Conservation (phyloP, 2,888 invertebrate species). For the Dyspetes luteomarginatus region DNA sequence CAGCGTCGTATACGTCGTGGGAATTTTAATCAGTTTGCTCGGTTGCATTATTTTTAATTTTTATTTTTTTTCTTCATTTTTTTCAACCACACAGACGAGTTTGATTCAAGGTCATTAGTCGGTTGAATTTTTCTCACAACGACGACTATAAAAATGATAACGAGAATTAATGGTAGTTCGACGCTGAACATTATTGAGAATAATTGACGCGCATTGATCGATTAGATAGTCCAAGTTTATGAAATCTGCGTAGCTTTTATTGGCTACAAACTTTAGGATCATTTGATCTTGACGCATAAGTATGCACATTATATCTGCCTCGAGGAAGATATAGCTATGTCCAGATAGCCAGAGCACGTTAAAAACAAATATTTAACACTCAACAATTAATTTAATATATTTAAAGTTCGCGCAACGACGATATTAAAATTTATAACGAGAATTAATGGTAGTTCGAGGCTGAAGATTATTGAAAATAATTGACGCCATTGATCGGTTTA, state of each 20-base stretch:
- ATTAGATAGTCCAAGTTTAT: conserved; percentile 35
- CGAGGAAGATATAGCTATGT: neutral
- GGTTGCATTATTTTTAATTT: conserved; percentile 22
- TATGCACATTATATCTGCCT: conserved; percentile 37
- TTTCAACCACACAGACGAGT: too few relatives aligned
- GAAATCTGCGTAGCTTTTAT: conserved; percentile 22
- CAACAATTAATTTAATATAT: conserved; percentile 49
- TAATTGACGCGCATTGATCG: conserved; percentile 20
- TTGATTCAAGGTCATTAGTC: neutral
- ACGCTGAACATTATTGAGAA: conserved; percentile 28
- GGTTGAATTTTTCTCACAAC: neutral
- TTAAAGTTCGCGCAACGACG: too few relatives aligned
- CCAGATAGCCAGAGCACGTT: conserved; percentile 53
- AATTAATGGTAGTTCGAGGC: too few relatives aligned
- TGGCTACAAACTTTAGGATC: conserved; percentile 37
- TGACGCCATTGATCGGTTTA: too few relatives aligned
- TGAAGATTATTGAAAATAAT: too few relatives aligned
- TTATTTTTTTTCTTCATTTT: conserved; percentile 7
- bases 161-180: neutral
- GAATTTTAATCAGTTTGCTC: conserved; percentile 80
- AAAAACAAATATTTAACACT: conserved; percentile 32
- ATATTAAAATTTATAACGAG: too few relatives aligned
- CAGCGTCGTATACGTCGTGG: conserved; percentile 88
- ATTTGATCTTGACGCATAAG: conserved; percentile 31
- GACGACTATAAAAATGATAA: conserved; percentile 7